A percentile compares a stretch with the other conserved stretches of the same genome.
phyloP scores from a whole-genome alignment of 2,797 vertebrate species.

The Distichodus sexfasciatus region DNA sequence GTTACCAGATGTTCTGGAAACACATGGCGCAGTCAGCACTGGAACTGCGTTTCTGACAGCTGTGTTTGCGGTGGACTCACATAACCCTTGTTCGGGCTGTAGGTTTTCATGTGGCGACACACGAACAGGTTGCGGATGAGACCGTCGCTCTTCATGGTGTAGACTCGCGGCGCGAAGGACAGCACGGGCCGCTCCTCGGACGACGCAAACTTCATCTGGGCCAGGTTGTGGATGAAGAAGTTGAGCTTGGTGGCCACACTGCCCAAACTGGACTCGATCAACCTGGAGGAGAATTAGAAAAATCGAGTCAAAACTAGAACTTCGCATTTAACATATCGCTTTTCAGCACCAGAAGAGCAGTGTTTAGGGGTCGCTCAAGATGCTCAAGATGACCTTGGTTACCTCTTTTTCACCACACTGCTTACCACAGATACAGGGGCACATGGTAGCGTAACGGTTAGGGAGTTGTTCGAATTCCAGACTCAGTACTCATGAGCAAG shows the following conservation, averaged over 20 bases:
- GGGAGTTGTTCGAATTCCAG: too few species aligned
- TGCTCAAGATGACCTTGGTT: too few species aligned
- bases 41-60: not conserved
- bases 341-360: too few species aligned
- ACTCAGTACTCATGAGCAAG: too few species aligned
- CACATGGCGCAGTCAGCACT: too few species aligned
- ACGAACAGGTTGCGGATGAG: conserved; percentile 83
- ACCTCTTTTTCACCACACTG: too few species aligned
- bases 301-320: not conserved
- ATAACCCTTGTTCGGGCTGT: conserved; percentile 84
- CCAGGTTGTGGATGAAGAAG: conserved; percentile 98
- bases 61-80: conserved; percentile 70
- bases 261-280: conserved; percentile 94
- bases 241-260: conserved; percentile 96
- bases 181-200: conserved; percentile 81
- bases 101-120: conserved; percentile 81
- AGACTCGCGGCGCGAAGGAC: conserved; percentile 84
- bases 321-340: not conserved
- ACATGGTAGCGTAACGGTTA: too few species aligned
- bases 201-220: conserved; percentile 93
- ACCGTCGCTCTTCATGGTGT: conserved; percentile 80
- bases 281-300: conserved; percentile 60
- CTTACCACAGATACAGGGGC: too few species aligned
- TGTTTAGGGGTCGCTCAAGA: too few species aligned
- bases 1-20: too few species aligned